These are phyloP conservation scores for Puffinus mauretanicus DNA, from an alignment of 2,113 vertebrate genomes.

Conservation along the genomic window DNA sequence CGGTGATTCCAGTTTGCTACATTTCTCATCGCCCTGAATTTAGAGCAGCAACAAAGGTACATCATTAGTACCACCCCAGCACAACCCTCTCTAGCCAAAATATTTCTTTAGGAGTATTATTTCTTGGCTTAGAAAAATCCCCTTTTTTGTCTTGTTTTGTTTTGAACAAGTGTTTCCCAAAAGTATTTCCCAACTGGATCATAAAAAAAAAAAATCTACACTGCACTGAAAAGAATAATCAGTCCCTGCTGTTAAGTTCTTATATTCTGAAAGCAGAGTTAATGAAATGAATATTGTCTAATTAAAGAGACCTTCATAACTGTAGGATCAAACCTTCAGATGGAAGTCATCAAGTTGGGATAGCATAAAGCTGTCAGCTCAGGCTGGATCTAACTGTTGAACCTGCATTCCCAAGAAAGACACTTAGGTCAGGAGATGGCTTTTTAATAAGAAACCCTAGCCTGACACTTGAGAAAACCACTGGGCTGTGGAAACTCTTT, in stretches of 20 bases:
- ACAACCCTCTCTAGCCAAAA: neutral
- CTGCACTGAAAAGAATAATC: conserved; percentile 44
- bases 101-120: conserved; percentile 50
- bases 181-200: conserved; percentile 68
- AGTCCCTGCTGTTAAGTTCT: conserved; percentile 19
- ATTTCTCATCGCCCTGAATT: neutral
- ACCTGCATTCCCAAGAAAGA: conserved; percentile 15
- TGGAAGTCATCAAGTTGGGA: conserved; percentile 13
- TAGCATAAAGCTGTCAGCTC: neutral
- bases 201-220: neutral
- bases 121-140: conserved; percentile 40
- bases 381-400: neutral
- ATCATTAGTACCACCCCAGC: neutral
- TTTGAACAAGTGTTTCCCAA: conserved; percentile 76
- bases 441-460: conserved; percentile 2
- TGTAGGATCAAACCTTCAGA: conserved; percentile 14
- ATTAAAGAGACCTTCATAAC: conserved; percentile 39
- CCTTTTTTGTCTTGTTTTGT: conserved; percentile 57
- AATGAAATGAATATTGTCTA: conserved; percentile 40
- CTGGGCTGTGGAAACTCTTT: conserved; percentile 12
- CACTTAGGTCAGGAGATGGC: neutral
- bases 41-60: neutral
- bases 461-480: conserved; percentile 1
- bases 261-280: conserved; percentile 43
- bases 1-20: neutral